Conservation (phyloP, 2,888 invertebrate species). For the Amphipyra tragopoginis region DNA sequence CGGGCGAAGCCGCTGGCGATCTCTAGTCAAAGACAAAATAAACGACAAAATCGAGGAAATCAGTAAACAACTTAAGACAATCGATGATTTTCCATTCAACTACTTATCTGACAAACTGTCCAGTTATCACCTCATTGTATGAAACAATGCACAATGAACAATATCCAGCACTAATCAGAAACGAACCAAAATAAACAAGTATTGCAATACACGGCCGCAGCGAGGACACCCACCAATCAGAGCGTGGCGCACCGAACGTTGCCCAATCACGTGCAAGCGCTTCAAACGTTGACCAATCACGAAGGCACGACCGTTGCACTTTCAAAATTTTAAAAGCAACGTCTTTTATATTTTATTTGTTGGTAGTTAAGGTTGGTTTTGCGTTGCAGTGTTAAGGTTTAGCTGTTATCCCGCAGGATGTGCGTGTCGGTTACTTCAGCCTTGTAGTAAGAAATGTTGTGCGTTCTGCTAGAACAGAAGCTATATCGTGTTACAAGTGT, state of each 20-base stretch:
- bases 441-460: constrained; percentile 9
- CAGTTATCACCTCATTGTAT: constrained; percentile 27
- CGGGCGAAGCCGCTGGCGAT: no score
- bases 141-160: constrained; percentile 43
- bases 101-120: constrained; percentile 5
- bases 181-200: constrained; percentile 16
- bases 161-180: constrained; percentile 15
- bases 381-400: constrained; percentile 1
- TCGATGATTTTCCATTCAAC: not conserved
- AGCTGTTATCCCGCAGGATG: constrained; percentile 16
- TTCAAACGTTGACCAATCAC: constrained; percentile 42
- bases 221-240: constrained; percentile 74
- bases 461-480: not conserved
- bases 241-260: constrained; percentile 68
- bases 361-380: constrained; percentile 13
- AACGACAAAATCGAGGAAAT: no score
- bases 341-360: constrained; percentile 4
- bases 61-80: not conserved
- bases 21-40: no score
- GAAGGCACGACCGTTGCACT: constrained; percentile 37
- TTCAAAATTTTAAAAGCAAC: constrained; percentile 37
- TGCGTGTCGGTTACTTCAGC: constrained; percentile 6
- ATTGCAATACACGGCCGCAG: constrained; percentile 32
- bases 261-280: constrained; percentile 63
- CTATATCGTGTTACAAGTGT: constrained; percentile 14